These are phyloP conservation scores for Campoplex capitator DNA, from an alignment of 2,888 invertebrate genomes.

Conservation along the genomic window DNA sequence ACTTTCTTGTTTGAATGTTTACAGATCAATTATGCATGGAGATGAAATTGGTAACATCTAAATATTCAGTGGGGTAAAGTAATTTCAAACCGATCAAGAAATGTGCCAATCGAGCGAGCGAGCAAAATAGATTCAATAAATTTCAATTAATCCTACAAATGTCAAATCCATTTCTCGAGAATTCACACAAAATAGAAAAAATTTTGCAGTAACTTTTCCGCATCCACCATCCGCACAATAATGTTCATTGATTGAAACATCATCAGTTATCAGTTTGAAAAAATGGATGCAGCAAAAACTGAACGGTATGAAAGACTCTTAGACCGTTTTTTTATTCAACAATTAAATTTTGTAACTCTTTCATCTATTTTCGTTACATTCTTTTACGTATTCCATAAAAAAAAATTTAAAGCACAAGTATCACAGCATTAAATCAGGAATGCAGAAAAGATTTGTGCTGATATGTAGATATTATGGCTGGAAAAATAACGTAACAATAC, in stretches of 20 bases:
- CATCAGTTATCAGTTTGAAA: too few relatives aligned
- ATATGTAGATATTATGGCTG: neutral
- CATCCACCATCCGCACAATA: neutral
- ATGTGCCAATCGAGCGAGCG: conserved; percentile 24
- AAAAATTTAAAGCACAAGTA: neutral
- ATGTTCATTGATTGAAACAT: too few relatives aligned
- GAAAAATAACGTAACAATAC: neutral
- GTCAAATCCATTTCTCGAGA: neutral
- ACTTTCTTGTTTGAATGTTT: conserved; percentile 70
- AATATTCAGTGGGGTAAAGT: conserved; percentile 21
- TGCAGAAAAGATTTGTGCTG: neutral
- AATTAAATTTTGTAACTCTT: too few relatives aligned
- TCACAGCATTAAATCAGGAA: neutral
- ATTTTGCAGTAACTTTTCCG: neutral
- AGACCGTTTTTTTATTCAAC: too few relatives aligned
- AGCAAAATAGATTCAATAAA: neutral
- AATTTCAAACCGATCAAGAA: conserved; percentile 11
- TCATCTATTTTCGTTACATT: too few relatives aligned
- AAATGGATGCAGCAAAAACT: too few relatives aligned
- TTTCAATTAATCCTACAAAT: neutral
- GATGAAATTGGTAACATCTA: conserved; percentile 46
- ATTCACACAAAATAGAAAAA: neutral
- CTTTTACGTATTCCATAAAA: too few relatives aligned
- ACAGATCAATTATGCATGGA: conserved; percentile 69
- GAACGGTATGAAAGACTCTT: too few relatives aligned